Evolutionary conservation across 2,797 vertebrate genomes (phyloP).

Genomic region (Micromesistius poutassou): DNA sequence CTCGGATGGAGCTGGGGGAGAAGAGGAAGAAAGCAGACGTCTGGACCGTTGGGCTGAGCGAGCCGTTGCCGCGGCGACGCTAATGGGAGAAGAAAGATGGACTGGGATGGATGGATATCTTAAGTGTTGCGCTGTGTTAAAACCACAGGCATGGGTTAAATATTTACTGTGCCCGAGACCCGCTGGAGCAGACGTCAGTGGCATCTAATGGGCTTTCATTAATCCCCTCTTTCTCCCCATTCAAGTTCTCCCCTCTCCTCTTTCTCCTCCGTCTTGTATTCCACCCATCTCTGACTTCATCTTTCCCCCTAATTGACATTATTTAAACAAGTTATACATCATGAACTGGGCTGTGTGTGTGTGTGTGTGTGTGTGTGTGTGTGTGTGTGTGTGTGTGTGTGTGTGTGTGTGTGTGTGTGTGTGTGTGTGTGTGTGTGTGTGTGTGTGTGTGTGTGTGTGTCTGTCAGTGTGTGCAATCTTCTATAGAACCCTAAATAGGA

Average conservation of each 20-base stretch:
- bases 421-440: slow-evolving; percentile 12
- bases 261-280: background rate
- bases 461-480: slow-evolving; percentile 34
- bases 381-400: slow-evolving; percentile 8
- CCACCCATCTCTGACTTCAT: slow-evolving; percentile 5
- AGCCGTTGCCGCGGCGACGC: background rate
- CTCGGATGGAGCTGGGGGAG: too few species aligned
- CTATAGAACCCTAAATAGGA: background rate
- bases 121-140: background rate
- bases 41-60: too few species aligned
- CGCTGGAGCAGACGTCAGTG: too few species aligned
- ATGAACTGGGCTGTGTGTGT: slow-evolving; percentile 8
- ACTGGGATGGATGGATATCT: background rate
- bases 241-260: background rate
- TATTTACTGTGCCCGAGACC: too few species aligned
- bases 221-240: slow-evolving; percentile 17
- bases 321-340: slow-evolving; percentile 43
- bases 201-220: slow-evolving; percentile 21
- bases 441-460: slow-evolving; percentile 48
- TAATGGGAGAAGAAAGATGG: background rate
- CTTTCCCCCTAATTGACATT: slow-evolving; percentile 32
- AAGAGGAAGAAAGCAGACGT: too few species aligned
- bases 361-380: slow-evolving; percentile 19
- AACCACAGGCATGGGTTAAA: background rate
- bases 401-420: slow-evolving; percentile 5